phyloP scores from a whole-genome alignment of 2,113 vertebrate genomes.

The Poicephalus meyeri region DNA sequence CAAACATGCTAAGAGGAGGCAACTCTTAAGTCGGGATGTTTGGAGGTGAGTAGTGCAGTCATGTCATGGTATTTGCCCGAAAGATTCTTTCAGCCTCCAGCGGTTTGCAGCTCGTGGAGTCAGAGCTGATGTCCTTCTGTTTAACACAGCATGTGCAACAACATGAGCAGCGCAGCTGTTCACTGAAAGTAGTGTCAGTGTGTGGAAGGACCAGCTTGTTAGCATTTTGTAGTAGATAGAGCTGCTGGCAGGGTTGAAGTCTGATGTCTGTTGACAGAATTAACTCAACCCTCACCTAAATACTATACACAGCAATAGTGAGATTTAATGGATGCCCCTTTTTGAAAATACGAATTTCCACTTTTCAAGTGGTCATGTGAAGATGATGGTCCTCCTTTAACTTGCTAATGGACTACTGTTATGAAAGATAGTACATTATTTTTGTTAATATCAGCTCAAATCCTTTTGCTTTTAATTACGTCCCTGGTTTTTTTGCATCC shows the following conservation, averaged over 20 bases:
- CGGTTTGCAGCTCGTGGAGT: accelerated
- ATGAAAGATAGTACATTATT: neutral
- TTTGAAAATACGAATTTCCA: neutral
- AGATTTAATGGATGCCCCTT: neutral
- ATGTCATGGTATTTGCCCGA: neutral
- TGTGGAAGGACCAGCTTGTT: neutral
- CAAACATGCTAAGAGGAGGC: neutral
- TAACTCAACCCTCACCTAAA: neutral
- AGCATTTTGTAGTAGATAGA: neutral
- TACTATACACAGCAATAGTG: neutral
- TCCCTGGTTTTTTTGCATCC: neutral
- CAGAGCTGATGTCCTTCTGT: neutral
- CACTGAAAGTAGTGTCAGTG: neutral
- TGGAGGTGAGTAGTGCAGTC: neutral
- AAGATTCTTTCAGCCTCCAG: neutral
- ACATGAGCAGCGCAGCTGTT: neutral
- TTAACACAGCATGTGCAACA: neutral
- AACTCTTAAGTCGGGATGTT: neutral
- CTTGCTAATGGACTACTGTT: neutral
- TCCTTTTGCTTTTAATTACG: neutral
- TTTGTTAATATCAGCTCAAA: neutral
- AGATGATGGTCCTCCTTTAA: neutral
- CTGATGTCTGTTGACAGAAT: neutral
- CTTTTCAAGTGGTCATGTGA: neutral
- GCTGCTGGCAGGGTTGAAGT: neutral